Evolutionary conservation across 2,888 invertebrate species (phyloP).

Genomic region (Drosophila mettleri): DNA sequence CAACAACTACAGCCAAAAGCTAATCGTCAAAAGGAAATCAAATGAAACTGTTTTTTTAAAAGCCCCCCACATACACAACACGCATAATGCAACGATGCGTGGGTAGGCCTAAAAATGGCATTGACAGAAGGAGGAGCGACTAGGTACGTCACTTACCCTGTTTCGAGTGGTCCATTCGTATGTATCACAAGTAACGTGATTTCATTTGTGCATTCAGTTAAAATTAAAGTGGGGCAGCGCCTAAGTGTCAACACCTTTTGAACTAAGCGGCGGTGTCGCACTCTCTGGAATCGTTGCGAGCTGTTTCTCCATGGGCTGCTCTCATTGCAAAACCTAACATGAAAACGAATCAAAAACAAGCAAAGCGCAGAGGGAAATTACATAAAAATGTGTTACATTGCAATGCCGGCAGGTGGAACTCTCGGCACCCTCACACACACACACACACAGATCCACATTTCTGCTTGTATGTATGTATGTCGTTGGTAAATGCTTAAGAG

Average conservation of each 20-base stretch:
- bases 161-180: neutral
- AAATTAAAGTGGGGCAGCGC: conserved; percentile 76
- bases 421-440: neutral
- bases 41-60: conserved; percentile 34
- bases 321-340: conserved; percentile 58
- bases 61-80: neutral
- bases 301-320: conserved; percentile 28
- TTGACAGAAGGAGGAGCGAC: conserved; percentile 5
- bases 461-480: neutral
- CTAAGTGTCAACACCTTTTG: conserved; percentile 71
- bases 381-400: conserved; percentile 67
- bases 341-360: conserved; percentile 80
- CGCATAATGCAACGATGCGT: neutral
- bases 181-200: conserved; percentile 48
- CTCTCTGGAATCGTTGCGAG: conserved; percentile 45
- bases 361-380: conserved; percentile 76
- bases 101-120: neutral
- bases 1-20: neutral
- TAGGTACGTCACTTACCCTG: conserved; percentile 1
- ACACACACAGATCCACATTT: conserved; percentile 20
- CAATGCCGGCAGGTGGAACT: conserved; percentile 57
- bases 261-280: conserved; percentile 40
- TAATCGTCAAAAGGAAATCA: neutral
- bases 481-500: neutral
- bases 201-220: conserved; percentile 65